phyloP scores from a whole-genome alignment of 2,888 invertebrate species.

The Rotaria socialis region DNA sequence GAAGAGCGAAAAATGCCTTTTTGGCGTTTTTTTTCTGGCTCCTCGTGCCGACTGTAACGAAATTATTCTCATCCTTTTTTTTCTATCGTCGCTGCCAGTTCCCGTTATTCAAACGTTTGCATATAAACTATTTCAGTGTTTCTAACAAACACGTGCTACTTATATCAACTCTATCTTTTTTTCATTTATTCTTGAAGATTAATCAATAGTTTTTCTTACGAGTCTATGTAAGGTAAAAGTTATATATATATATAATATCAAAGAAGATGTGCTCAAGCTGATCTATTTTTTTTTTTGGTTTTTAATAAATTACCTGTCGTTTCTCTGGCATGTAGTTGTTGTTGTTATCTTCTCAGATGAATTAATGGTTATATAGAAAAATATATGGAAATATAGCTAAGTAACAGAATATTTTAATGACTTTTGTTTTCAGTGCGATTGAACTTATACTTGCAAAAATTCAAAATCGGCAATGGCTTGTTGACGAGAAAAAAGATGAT shows the following conservation, averaged over 20 bases:
- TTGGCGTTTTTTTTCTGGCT: background rate
- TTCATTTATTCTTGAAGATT: too few species aligned
- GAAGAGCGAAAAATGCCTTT: conserved; percentile 1
- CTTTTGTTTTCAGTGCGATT: background rate
- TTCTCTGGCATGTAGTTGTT: too few species aligned
- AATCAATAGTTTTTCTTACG: too few species aligned
- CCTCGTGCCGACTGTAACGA: background rate
- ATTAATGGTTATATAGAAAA: background rate
- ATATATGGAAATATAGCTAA: background rate
- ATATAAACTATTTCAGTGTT: background rate
- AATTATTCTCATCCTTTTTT: background rate
- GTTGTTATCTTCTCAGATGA: background rate
- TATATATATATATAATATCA: too few species aligned
- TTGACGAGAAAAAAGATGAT: conserved; percentile 96
- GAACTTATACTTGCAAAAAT: background rate
- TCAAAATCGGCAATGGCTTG: conserved; percentile 70
- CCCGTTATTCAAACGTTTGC: background rate
- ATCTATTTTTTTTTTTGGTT: too few species aligned
- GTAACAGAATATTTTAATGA: background rate
- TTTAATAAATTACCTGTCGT: too few species aligned
- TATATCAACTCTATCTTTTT: background rate
- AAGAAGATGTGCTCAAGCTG: too few species aligned
- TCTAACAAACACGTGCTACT: background rate
- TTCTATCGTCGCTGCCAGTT: background rate
- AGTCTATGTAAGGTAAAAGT: too few species aligned